Conservation (phyloP, 2,797 vertebrate species). For the Amblyraja radiata region DNA sequence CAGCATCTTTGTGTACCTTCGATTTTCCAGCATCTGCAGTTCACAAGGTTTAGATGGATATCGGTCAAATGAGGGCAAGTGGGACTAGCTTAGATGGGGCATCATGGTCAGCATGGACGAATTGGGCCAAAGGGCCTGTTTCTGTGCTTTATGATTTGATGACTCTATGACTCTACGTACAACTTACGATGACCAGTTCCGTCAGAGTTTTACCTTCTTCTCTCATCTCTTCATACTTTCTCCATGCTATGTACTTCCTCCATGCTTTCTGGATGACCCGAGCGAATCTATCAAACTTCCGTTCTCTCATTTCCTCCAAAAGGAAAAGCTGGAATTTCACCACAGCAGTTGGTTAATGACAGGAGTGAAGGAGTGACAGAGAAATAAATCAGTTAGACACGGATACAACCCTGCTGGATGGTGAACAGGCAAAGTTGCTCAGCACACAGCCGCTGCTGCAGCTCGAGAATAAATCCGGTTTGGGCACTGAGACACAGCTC, state of each 20-base stretch:
- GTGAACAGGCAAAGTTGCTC: neutral
- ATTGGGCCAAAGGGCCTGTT: neutral
- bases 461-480: neutral
- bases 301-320: slow-evolving; percentile 90
- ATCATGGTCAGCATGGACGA: neutral
- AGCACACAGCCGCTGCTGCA: neutral
- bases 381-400: neutral
- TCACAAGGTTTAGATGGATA: too few species aligned
- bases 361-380: neutral
- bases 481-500: neutral
- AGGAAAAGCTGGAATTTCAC: slow-evolving; percentile 75
- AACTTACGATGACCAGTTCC: neutral
- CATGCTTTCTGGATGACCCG: slow-evolving; percentile 91
- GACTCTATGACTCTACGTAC: neutral
- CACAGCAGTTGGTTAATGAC: neutral
- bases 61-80: too few species aligned
- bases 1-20: too few species aligned
- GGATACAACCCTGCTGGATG: too few species aligned
- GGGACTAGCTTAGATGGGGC: too few species aligned
- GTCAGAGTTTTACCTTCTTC: slow-evolving; percentile 74
- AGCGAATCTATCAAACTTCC: slow-evolving; percentile 89
- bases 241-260: slow-evolving; percentile 73
- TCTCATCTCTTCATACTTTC: slow-evolving; percentile 91
- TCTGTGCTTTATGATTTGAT: too few species aligned
- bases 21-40: too few species aligned